Evolutionary conservation across 2,797 vertebrate genomes (phyloP).

Genomic region (Pipistrellus kuhlii): DNA sequence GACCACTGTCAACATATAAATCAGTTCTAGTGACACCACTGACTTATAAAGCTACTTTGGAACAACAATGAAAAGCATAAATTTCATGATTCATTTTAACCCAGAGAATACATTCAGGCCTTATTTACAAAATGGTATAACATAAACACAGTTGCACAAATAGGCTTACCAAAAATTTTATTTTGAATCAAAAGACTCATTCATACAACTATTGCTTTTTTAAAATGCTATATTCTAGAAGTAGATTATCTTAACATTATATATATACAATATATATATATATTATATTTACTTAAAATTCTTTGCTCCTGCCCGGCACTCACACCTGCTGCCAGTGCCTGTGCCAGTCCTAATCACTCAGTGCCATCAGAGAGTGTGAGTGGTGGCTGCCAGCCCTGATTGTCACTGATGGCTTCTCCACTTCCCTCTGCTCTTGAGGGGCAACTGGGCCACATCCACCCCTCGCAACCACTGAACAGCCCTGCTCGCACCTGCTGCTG

Average conservation of each 20-base stretch:
- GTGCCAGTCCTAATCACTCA: too few relatives aligned
- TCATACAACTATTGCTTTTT: neutral
- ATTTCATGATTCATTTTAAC: neutral
- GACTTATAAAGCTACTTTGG: neutral
- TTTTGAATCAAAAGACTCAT: neutral
- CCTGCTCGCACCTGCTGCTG: too few relatives aligned
- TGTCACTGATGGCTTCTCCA: too few relatives aligned
- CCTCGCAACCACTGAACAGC: too few relatives aligned
- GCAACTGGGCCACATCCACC: too few relatives aligned
- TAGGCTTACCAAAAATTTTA: neutral
- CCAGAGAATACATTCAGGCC: neutral
- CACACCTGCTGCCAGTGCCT: too few relatives aligned
- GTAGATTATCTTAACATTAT: neutral
- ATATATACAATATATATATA: too few relatives aligned
- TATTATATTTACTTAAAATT: too few relatives aligned
- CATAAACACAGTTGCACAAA: neutral
- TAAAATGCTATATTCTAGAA: neutral
- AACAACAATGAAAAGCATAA: neutral
- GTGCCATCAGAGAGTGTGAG: too few relatives aligned
- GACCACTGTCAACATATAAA: neutral
- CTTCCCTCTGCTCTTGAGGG: too few relatives aligned
- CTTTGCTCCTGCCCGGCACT: too few relatives aligned
- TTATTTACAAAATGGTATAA: neutral
- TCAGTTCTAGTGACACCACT: neutral
- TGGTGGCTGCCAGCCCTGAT: too few relatives aligned